A percentile compares a stretch with the other conserved stretches of the same genome.
phyloP scores from a whole-genome alignment of 2,113 vertebrate genomes.

The Gnathonemus echidnorhynchus region DNA sequence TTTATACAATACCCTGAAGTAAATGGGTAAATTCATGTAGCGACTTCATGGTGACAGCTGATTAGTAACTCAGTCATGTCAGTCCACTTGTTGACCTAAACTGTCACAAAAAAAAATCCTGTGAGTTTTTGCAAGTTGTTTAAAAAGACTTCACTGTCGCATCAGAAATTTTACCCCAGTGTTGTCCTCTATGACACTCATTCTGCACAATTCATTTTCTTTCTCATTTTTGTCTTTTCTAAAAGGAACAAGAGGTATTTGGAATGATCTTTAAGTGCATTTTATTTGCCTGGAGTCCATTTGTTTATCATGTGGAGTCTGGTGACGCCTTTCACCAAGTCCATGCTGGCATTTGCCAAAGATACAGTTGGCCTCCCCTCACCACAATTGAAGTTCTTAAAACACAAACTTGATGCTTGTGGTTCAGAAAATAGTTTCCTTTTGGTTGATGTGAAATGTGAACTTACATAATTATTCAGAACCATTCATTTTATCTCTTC shows the following conservation, averaged over 20 bases:
- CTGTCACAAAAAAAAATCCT: neutral
- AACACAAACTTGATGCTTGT: neutral
- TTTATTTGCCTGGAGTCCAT: neutral
- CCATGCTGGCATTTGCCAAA: conserved; percentile 19
- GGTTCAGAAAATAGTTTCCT: neutral
- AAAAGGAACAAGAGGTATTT: neutral
- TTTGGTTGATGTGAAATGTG: conserved; percentile 15
- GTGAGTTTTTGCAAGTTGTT: conserved; percentile 9
- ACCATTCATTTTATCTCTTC: conserved; percentile 12
- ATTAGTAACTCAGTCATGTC: neutral
- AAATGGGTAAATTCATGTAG: conserved; percentile 16
- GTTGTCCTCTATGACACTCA: neutral
- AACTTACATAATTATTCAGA: conserved; percentile 5
- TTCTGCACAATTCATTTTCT: neutral
- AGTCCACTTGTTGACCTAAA: conserved; percentile 7
- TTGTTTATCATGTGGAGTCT: neutral
- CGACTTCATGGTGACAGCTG: conserved; percentile 1
- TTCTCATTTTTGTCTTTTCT: conserved; percentile 2
- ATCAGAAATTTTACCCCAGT: conserved; percentile 1
- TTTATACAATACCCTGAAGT: neutral
- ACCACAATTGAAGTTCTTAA: neutral
- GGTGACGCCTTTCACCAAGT: neutral
- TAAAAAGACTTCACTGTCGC: neutral
- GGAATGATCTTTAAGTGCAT: conserved; percentile 12
- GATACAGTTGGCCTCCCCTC: neutral